Conservation (phyloP, 2,113 vertebrate species). For the Heloderma charlesbogerti region DNA sequence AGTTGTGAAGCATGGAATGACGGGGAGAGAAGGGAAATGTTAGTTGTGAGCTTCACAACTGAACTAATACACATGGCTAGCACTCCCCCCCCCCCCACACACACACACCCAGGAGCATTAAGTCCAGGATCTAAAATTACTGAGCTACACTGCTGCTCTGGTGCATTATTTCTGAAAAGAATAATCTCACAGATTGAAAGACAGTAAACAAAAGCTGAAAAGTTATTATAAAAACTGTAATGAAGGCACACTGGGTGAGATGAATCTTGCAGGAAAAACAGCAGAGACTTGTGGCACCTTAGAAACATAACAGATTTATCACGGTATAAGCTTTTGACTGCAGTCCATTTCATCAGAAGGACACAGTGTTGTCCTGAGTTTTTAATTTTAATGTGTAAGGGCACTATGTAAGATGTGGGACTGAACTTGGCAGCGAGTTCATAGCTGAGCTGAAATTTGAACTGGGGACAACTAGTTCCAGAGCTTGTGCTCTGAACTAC, state of each 20-base stretch:
- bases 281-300: neutral
- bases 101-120: too few relatives aligned
- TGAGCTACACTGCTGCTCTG: too few relatives aligned
- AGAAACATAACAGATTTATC: neutral
- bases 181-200: neutral
- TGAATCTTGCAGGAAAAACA: too few relatives aligned
- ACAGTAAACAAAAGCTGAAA: neutral
- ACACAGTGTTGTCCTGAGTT: neutral
- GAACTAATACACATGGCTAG: too few relatives aligned
- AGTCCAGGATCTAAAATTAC: too few relatives aligned
- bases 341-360: neutral
- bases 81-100: too few relatives aligned
- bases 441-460: neutral
- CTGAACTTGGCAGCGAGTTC: neutral
- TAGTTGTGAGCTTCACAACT: too few relatives aligned
- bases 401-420: neutral
- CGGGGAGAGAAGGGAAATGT: too few relatives aligned
- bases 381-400: neutral
- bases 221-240: neutral
- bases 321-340: neutral
- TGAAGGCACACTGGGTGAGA: neutral
- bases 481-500: neutral
- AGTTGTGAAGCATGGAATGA: too few relatives aligned
- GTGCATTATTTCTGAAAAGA: neutral
- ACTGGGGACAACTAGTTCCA: neutral